Percentiles rank a stretch among this genome's conserved stretches.
Evolutionary conservation across 2,113 vertebrate species (phyloP).

Genomic region (Strix uralensis): DNA sequence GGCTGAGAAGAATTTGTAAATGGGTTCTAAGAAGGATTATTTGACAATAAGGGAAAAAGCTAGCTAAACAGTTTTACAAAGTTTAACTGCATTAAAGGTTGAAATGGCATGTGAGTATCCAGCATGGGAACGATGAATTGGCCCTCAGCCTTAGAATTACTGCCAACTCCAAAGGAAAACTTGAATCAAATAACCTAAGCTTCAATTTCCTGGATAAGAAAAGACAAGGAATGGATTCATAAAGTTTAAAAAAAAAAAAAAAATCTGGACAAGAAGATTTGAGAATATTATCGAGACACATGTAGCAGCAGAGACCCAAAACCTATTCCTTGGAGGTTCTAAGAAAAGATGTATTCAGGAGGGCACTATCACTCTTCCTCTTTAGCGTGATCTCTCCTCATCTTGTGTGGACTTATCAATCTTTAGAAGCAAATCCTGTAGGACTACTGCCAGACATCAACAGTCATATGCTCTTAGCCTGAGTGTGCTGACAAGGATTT

Average conservation of each 20-base stretch:
- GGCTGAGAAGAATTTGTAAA: background rate
- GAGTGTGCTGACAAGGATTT: slow-evolving; percentile 1
- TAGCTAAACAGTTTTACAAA: background rate
- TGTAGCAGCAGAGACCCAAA: background rate
- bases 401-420: background rate
- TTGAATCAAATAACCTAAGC: background rate
- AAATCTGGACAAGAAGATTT: background rate
- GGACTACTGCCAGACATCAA: slow-evolving; percentile 17
- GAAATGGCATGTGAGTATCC: background rate
- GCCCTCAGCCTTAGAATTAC: background rate
- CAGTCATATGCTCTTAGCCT: background rate
- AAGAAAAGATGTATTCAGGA: background rate
- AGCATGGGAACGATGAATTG: background rate
- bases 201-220: background rate
- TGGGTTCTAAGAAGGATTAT: background rate
- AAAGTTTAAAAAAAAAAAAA: background rate
- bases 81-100: background rate
- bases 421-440: slow-evolving; percentile 21
- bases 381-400: background rate
- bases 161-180: background rate
- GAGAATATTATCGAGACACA: background rate
- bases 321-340: background rate
- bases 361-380: background rate
- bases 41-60: background rate
- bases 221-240: background rate